Conservation (phyloP, 2,797 vertebrate genomes). For the Synanceia verrucosa region DNA sequence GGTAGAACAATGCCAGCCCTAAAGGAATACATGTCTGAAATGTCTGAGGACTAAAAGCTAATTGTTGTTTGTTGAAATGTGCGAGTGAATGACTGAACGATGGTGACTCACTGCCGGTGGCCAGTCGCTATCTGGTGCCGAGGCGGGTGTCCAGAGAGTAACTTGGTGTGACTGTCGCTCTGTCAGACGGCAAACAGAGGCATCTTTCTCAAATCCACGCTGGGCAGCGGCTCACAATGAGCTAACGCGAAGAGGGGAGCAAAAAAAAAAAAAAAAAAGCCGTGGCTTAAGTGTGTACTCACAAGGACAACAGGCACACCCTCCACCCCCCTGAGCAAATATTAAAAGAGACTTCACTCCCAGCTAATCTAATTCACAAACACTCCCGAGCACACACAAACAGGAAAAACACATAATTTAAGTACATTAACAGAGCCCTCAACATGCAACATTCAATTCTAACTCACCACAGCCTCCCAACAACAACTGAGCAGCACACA, state of each 20-base stretch:
- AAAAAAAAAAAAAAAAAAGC: conserved; percentile 33
- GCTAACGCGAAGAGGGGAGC: conserved; percentile 66
- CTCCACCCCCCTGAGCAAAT: conserved; percentile 68
- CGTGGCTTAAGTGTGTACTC: conserved; percentile 68
- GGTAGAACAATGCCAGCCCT: conserved; percentile 19
- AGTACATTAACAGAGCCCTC: conserved; percentile 44
- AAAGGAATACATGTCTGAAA: conserved; percentile 27
- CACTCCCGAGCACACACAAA: conserved; percentile 44
- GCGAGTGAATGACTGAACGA: conserved; percentile 65
- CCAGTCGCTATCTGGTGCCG: conserved; percentile 76
- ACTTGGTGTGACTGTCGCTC: conserved; percentile 68
- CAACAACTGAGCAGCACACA: conserved; percentile 30
- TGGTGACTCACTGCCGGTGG: conserved; percentile 75
- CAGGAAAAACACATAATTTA: conserved; percentile 35
- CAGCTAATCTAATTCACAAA: conserved; percentile 72
- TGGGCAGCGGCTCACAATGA: conserved; percentile 70
- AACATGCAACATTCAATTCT: conserved; percentile 42
- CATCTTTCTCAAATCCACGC: conserved; percentile 76
- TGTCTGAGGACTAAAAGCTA: conserved; percentile 46
- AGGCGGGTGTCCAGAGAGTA: conserved; percentile 72
- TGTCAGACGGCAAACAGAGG: conserved; percentile 76
- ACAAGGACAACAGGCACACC: conserved; percentile 72
- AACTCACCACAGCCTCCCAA: conserved; percentile 7
- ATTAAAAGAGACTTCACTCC: conserved; percentile 73
- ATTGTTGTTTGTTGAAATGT: conserved; percentile 72